Conservation (phyloP, 2,888 invertebrate genomes). For the Caenorhabditis sinica region DNA sequence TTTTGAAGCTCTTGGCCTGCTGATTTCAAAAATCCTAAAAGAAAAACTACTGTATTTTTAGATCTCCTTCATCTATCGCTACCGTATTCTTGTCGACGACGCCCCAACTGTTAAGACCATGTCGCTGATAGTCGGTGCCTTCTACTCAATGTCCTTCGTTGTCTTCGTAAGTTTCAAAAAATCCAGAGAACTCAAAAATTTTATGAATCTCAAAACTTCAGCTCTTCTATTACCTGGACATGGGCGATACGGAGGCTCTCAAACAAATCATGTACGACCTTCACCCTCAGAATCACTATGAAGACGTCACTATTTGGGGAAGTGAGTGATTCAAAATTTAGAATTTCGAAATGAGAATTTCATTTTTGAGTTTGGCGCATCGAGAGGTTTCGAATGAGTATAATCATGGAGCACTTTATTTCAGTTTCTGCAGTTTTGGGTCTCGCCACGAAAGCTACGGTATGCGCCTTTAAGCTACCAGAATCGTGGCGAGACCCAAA, state of each 20-base stretch:
- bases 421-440: no score
- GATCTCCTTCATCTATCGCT: constrained; percentile 68
- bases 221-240: constrained; percentile 63
- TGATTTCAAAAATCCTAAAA: neutral
- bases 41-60: no score
- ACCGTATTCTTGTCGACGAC: constrained; percentile 58
- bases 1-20: neutral
- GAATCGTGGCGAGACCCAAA: no score
- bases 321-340: constrained; percentile 27
- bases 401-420: no score
- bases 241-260: constrained; percentile 53
- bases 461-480: no score
- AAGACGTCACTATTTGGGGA: constrained; percentile 59
- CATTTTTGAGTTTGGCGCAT: neutral
- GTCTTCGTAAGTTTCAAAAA: constrained; percentile 35
- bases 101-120: constrained; percentile 39
- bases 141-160: constrained; percentile 60
- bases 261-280: constrained; percentile 57
- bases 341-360: neutral
- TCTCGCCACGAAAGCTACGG: no score
- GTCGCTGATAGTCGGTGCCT: constrained; percentile 33
- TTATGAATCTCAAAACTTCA: constrained; percentile 4
- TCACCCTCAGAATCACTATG: constrained; percentile 61
- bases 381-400: no score
- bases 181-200: no score